phyloP scores from a whole-genome alignment of 1,140 invertebrate genomes.

The Caenorhabditis brenneri region DNA sequence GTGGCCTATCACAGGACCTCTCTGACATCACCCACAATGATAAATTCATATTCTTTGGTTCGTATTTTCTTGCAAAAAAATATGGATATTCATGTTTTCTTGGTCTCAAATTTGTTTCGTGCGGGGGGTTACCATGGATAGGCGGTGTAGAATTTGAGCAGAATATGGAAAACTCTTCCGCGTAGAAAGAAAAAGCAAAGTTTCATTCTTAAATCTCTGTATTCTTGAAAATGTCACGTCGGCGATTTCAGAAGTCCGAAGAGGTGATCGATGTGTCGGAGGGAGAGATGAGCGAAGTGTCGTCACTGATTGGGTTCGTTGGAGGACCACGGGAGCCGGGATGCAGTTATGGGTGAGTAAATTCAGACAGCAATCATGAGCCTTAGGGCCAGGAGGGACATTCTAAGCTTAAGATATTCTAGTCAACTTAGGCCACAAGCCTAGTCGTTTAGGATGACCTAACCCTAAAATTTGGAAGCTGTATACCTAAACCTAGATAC shows the following conservation, averaged over 20 bases:
- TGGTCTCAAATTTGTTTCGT: background rate
- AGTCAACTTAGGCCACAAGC: too few relatives aligned
- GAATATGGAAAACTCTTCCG: too few relatives aligned
- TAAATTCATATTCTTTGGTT: slow-evolving; percentile 33
- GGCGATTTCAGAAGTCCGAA: slow-evolving; percentile 17
- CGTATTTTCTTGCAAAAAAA: background rate
- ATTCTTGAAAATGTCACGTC: background rate
- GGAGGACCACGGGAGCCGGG: background rate
- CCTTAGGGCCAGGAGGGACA: too few relatives aligned
- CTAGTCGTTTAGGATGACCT: too few relatives aligned
- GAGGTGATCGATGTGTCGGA: slow-evolving; percentile 28
- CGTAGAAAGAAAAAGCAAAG: too few relatives aligned
- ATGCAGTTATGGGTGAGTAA: slow-evolving; percentile 33
- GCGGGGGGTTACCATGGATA: background rate
- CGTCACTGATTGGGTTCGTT: slow-evolving; percentile 13
- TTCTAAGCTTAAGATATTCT: too few relatives aligned
- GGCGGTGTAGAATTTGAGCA: background rate
- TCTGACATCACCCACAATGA: slow-evolving; percentile 1
- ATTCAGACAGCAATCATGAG: too few relatives aligned
- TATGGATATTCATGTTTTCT: background rate
- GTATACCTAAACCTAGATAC: too few relatives aligned
- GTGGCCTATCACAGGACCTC: slow-evolving; percentile 4
- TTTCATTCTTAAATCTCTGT: background rate
- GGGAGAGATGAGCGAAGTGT: slow-evolving; percentile 22
- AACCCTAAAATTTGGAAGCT: too few relatives aligned